phyloP scores from a whole-genome alignment of 2,888 invertebrate species.

The Ennomos fuscantarius region DNA sequence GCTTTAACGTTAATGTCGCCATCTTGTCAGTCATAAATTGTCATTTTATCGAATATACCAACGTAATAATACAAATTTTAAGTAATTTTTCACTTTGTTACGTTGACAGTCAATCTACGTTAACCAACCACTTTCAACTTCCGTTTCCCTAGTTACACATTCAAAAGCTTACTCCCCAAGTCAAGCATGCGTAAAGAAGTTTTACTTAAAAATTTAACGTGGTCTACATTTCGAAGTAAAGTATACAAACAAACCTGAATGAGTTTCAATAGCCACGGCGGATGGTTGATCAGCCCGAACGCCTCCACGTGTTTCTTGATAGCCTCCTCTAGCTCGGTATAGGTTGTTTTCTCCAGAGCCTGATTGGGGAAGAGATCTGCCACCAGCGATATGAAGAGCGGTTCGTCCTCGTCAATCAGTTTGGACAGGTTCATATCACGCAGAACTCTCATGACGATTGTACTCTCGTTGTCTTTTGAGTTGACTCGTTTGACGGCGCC shows the following conservation, averaged over 20 bases:
- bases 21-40: too few species aligned
- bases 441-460: conserved; percentile 98
- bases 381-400: conserved; percentile 97
- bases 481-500: conserved; percentile 97
- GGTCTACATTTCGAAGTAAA: background rate
- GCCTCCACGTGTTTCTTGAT: conserved; percentile 93
- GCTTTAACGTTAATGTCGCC: too few species aligned
- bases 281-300: conserved; percentile 93
- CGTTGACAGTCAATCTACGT: too few species aligned
- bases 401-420: conserved; percentile 98
- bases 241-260: conserved; percentile 88
- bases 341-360: conserved; percentile 94
- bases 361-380: conserved; percentile 98
- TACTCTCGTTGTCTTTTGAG: conserved; percentile 96
- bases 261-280: conserved; percentile 97
- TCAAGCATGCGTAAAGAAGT: too few species aligned
- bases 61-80: too few species aligned
- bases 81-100: too few species aligned
- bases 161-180: too few species aligned
- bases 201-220: too few species aligned
- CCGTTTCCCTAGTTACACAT: too few species aligned
- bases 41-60: too few species aligned
- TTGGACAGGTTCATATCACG: conserved; percentile 99
- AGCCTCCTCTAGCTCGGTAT: conserved; percentile 95
- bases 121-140: too few species aligned